phyloP scores from a whole-genome alignment of 2,888 invertebrate species.

The Caenorhabditis afra region DNA sequence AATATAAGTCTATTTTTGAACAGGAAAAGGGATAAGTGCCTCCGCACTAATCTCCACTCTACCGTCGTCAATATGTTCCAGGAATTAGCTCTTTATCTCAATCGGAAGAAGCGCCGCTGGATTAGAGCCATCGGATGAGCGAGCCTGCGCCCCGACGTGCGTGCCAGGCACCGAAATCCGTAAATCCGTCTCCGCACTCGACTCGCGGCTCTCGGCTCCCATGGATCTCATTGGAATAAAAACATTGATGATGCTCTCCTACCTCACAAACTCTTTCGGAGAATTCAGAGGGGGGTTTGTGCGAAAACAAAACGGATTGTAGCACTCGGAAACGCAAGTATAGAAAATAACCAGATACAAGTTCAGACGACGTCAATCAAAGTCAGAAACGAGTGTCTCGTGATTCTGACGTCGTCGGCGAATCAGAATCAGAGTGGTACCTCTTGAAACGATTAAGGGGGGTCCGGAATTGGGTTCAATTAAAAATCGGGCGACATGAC shows the following conservation, averaged over 20 bases:
- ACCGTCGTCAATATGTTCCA: too few species aligned
- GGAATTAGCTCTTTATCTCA: too few species aligned
- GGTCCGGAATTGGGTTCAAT: conserved; percentile 15
- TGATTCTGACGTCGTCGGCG: not conserved
- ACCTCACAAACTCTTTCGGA: not conserved
- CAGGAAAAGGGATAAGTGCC: too few species aligned
- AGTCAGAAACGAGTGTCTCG: not conserved
- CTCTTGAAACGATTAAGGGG: conserved; percentile 1
- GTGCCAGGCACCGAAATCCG: not conserved
- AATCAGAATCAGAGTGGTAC: not conserved
- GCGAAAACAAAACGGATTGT: not conserved
- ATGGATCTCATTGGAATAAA: too few species aligned
- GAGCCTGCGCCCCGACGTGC: not conserved
- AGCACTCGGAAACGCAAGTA: not conserved
- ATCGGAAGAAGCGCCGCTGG: too few species aligned
- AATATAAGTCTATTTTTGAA: too few species aligned
- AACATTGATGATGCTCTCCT: not conserved
- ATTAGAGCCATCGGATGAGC: too few species aligned
- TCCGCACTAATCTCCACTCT: too few species aligned
- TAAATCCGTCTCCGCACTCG: not conserved
- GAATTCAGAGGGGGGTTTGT: not conserved
- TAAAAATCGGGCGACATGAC: not conserved
- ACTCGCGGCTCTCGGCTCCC: too few species aligned
- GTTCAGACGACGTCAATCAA: not conserved
- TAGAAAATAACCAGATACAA: not conserved